A percentile compares a stretch with the other conserved stretches of the same genome.
These are phyloP conservation scores for Sebastes trivittatus DNA, from an alignment of 2,797 vertebrate species.

Conservation along the genomic window DNA sequence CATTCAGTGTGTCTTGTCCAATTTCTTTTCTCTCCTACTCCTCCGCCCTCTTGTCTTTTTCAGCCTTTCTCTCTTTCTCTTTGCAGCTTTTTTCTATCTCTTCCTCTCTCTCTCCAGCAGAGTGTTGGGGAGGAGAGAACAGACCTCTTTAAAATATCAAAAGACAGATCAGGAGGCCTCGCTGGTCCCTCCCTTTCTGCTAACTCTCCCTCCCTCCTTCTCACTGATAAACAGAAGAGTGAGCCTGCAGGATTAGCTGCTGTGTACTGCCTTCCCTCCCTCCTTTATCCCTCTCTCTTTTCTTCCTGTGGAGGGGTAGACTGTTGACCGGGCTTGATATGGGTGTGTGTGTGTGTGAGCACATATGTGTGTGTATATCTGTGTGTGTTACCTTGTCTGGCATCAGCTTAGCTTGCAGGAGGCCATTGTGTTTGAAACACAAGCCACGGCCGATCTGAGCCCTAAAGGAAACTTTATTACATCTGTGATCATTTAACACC, in stretches of 20 bases:
- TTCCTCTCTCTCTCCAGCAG: slow-evolving; percentile 49
- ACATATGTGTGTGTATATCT: slow-evolving; percentile 25
- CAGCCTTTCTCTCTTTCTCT: slow-evolving; percentile 22
- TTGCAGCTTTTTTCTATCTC: slow-evolving; percentile 48
- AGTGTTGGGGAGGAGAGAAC: slow-evolving; percentile 79
- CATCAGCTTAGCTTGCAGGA: slow-evolving; percentile 71
- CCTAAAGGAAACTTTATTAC: slow-evolving; percentile 68
- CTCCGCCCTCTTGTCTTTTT: slow-evolving; percentile 48
- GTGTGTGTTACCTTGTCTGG: slow-evolving; percentile 73
- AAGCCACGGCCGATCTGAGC: slow-evolving; percentile 53
- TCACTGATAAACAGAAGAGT: slow-evolving; percentile 78
- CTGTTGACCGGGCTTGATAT: slow-evolving; percentile 66
- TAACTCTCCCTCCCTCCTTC: slow-evolving; percentile 64
- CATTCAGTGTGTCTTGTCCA: slow-evolving; percentile 29
- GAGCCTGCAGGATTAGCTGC: slow-evolving; percentile 76
- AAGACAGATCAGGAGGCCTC: slow-evolving; percentile 81
- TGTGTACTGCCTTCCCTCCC: slow-evolving; percentile 63
- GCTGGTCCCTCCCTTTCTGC: slow-evolving; percentile 63
- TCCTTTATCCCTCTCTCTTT: slow-evolving; percentile 69
- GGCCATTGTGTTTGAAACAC: slow-evolving; percentile 69
- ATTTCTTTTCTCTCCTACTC: slow-evolving; percentile 40
- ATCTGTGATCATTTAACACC: slow-evolving; percentile 56
- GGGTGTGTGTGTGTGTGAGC: slow-evolving; percentile 34
- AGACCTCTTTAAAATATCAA: slow-evolving; percentile 86
- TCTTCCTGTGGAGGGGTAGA: slow-evolving; percentile 66